Base-by-base conservation (phyloP, 1,140 invertebrate genomes). In the Bilobella aurantiaca region DNA sequence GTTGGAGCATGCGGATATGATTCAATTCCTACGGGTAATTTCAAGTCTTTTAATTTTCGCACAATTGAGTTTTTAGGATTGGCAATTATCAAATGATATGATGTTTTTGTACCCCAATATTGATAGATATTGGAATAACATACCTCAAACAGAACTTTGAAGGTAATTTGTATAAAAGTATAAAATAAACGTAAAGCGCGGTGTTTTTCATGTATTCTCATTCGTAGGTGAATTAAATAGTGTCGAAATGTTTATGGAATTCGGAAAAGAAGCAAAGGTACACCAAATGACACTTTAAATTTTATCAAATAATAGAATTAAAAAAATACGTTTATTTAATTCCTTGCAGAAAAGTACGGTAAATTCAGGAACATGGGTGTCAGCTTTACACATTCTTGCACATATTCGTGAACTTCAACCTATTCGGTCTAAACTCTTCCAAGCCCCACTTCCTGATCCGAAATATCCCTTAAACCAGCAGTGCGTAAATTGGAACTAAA, bases 1-100 rank as follows among this genome's bases (percentile, higher is more conserved):
- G 78, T 97, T 12, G 90, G 88, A 72, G 87, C 91, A n/a, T 96
- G 92, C 79, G 94, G 93, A 1, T 90, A 93, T 75, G 93, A 95
- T 73, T 85, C 85, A 66, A 87, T 97, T 70, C 93, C 93, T 2
- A 82, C 83, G 53, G n/a, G n/a, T n/a, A n/a, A n/a, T n/a, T n/a
- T n/a, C n/a, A n/a, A n/a, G n/a, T n/a, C n/a, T n/a, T n/a, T n/a
- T n/a, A n/a, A n/a, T n/a, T n/a, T n/a, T n/a, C n/a, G n/a, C n/a
- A n/a, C n/a, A n/a, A n/a, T n/a, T n/a, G n/a, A n/a, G n/a, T n/a
- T n/a, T n/a, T n/a, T n/a, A n/a, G n/a, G n/a, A n/a, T n/a, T n/a
- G n/a, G n/a, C n/a, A n/a, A n/a, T n/a, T n/a, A n/a, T n/a, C n/a
- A n/a, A n/a, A n/a, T n/a, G n/a, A n/a, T n/a, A n/a, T n/a, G n/a